Conservation (phyloP, 2,888 invertebrate genomes). For the Muschampia plurimacula region DNA sequence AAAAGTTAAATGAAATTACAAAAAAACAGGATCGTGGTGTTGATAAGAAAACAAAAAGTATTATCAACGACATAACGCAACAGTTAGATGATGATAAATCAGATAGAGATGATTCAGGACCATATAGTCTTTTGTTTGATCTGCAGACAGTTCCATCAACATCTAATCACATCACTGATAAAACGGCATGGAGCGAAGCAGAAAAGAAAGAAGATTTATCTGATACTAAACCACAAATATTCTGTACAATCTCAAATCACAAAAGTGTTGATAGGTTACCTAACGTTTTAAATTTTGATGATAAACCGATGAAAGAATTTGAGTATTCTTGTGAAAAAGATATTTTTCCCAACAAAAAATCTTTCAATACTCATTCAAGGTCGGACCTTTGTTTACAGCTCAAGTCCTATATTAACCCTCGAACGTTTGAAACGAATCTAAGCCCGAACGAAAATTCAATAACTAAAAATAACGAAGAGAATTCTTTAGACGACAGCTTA, state of each 20-base stretch:
- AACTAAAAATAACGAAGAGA: conserved; percentile 88
- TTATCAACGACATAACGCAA: conserved; percentile 77
- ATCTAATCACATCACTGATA: conserved; percentile 60
- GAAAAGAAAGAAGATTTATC: conserved; percentile 47
- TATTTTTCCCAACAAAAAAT: conserved; percentile 63
- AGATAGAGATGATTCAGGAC: conserved; percentile 83
- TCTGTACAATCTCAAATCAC: conserved; percentile 57
- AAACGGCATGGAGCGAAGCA: conserved; percentile 48
- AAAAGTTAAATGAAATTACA: conserved; percentile 78
- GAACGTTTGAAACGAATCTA: conserved; percentile 69
- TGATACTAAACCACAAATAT: conserved; percentile 49
- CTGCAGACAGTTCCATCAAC: conserved; percentile 73
- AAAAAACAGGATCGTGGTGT: conserved; percentile 76
- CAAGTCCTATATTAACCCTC: conserved; percentile 69
- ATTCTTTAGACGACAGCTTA: conserved; percentile 94
- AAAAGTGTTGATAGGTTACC: conserved; percentile 72
- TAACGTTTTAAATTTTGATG: conserved; percentile 78
- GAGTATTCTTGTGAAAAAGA: conserved; percentile 82
- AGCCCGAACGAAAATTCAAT: conserved; percentile 80
- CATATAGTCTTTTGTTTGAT: conserved; percentile 86
- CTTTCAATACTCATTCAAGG: conserved; percentile 75
- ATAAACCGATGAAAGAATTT: conserved; percentile 78
- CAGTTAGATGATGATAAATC: conserved; percentile 72
- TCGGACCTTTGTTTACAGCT: conserved; percentile 78
- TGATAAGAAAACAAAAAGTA: conserved; percentile 73